A percentile compares a stretch with the other conserved stretches of the same genome.
These are phyloP conservation scores for Melanotaenia duboulayi DNA, from an alignment of 2,113 vertebrate species.

Conservation along the genomic window DNA sequence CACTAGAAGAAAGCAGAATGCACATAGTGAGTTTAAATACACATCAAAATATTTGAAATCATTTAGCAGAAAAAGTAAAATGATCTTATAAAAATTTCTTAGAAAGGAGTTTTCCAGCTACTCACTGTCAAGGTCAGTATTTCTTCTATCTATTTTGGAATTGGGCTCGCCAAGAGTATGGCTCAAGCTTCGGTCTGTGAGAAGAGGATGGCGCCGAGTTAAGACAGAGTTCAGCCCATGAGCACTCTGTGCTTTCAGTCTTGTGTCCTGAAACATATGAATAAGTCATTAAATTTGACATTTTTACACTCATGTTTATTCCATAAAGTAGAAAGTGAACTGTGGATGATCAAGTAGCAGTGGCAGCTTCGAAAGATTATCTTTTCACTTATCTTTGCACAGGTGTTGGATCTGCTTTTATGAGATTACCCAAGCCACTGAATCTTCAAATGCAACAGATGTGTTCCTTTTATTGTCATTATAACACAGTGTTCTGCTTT, in stretches of 20 bases:
- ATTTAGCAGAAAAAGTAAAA: neutral
- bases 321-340: conserved; percentile 3
- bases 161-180: conserved; percentile 73
- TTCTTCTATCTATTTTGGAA: conserved; percentile 66
- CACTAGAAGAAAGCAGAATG: conserved; percentile 75
- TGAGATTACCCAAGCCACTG: conserved; percentile 58
- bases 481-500: conserved; percentile 62
- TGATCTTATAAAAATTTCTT: neutral
- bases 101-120: conserved; percentile 24
- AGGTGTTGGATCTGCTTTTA: conserved; percentile 59
- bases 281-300: conserved; percentile 21
- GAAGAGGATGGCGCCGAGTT: conserved; percentile 73
- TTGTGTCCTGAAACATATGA: conserved; percentile 69
- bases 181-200: conserved; percentile 77
- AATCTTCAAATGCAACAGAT: conserved; percentile 77
- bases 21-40: conserved; percentile 3
- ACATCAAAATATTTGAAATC: neutral
- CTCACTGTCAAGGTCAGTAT: conserved; percentile 89
- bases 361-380: conserved; percentile 30
- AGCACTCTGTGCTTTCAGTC: conserved; percentile 52
- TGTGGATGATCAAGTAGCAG: conserved; percentile 15
- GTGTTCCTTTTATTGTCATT: conserved; percentile 65
- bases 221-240: conserved; percentile 52
- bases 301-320: conserved; percentile 1
- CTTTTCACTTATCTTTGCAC: conserved; percentile 33